Evolutionary conservation across 2,113 vertebrate species (phyloP).

Genomic region (Oophaga pumilio): DNA sequence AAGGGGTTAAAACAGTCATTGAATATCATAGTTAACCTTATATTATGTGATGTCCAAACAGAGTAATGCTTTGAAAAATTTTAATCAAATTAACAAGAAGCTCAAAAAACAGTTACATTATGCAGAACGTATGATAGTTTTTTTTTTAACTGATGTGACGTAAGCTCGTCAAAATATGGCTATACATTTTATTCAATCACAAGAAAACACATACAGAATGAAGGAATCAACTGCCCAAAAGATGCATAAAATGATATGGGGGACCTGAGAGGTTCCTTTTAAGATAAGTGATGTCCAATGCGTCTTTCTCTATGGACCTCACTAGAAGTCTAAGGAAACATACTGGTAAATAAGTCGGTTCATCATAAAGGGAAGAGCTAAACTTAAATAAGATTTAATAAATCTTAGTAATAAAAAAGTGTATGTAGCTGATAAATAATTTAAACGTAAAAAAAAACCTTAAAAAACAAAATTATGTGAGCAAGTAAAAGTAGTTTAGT

Average conservation of each 20-base stretch:
- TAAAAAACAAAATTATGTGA: no score
- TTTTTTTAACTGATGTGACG: neutral
- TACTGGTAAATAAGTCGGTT: no score
- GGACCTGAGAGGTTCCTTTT: no score
- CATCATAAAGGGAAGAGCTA: no score
- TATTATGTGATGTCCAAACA: neutral
- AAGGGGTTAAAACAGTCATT: no score
- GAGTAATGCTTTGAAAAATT: neutral
- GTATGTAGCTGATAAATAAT: no score
- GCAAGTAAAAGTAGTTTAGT: no score
- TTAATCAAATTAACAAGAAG: neutral
- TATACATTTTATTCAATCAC: neutral
- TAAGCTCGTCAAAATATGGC: neutral
- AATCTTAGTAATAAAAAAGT: no score
- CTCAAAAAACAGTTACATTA: neutral
- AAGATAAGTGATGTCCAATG: neutral
- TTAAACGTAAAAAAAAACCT: no score
- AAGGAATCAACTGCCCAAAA: no score
- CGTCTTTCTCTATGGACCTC: neutral
- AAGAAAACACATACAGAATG: neutral
- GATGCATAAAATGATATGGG: neutral
- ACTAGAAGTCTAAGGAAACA: neutral
- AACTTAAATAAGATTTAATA: no score
- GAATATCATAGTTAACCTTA: neutral
- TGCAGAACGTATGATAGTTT: neutral